Conservation (phyloP, 2,797 vertebrate genomes). For the Anguilla marmorata region DNA sequence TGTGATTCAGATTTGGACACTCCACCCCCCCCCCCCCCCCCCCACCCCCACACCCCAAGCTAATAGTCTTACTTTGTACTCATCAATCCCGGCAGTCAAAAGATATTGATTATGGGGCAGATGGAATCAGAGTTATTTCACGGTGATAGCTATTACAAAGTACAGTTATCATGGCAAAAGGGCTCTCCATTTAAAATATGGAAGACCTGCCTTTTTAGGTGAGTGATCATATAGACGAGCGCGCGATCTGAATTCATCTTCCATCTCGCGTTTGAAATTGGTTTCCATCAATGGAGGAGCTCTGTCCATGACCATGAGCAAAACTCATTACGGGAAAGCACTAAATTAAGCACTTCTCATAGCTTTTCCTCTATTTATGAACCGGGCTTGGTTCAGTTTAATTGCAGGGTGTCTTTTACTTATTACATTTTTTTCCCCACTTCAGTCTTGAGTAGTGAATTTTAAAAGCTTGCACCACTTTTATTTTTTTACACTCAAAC, state of each 20-base stretch:
- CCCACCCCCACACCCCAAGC: conserved; percentile 43
- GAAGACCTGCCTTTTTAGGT: conserved; percentile 45
- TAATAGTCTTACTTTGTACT: conserved; percentile 74
- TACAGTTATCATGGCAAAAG: conserved; percentile 68
- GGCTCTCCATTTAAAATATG: conserved; percentile 62
- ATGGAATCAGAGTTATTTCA: conserved; percentile 76
- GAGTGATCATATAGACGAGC: conserved; percentile 24
- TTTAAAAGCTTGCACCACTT: neutral
- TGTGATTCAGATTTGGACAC: conserved; percentile 65
- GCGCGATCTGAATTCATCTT: conserved; percentile 43
- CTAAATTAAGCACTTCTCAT: conserved; percentile 9
- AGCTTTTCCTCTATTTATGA: neutral
- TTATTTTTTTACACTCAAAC: neutral
- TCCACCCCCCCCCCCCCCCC: conserved; percentile 55
- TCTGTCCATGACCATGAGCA: conserved; percentile 46
- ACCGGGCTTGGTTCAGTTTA: neutral
- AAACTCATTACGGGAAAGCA: conserved; percentile 44
- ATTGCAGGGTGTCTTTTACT: neutral
- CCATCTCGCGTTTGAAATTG: conserved; percentile 43
- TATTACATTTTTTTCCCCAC: neutral
- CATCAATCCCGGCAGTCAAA: conserved; percentile 75
- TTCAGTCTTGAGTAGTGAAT: neutral
- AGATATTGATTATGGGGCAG: conserved; percentile 72
- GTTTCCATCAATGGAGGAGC: conserved; percentile 44
- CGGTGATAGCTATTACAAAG: conserved; percentile 67